Conservation (phyloP, 2,797 vertebrate genomes). For the Tiaroga cobitis region DNA sequence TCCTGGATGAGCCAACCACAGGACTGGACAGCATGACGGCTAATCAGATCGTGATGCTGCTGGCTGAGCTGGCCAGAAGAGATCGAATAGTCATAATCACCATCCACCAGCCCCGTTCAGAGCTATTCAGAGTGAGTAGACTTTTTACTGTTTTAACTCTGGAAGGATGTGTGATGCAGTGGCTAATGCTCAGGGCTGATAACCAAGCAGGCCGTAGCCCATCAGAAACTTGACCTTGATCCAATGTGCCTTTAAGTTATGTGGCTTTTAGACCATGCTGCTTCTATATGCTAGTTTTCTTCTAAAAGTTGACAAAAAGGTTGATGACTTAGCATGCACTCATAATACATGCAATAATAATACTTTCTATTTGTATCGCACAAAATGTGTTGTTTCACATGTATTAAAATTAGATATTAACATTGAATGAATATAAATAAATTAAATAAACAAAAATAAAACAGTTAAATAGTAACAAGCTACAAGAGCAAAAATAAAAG, state of each 20-base stretch:
- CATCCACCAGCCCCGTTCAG: slow-evolving; percentile 96
- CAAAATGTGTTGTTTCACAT: neutral
- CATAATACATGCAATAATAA: neutral
- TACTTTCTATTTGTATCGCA: neutral
- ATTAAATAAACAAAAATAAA: neutral
- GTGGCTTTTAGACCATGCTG: neutral
- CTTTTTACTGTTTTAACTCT: neutral
- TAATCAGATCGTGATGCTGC: slow-evolving; percentile 89
- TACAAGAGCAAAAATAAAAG: neutral
- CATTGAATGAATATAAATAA: neutral
- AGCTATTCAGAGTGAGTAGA: slow-evolving; percentile 89
- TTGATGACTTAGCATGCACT: neutral
- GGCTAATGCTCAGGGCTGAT: neutral
- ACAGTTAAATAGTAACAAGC: neutral
- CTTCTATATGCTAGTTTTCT: neutral
- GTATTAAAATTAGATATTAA: neutral
- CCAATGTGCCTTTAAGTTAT: neutral
- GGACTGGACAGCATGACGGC: slow-evolving; percentile 96
- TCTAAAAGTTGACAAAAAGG: neutral
- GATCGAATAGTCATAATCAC: slow-evolving; percentile 92
- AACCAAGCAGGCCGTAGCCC: neutral
- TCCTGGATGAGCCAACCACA: slow-evolving; percentile 95
- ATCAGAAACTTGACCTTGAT: neutral
- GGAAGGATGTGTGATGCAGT: neutral
- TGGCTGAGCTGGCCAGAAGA: slow-evolving; percentile 86